Percentiles rank a stretch among this genome's conserved stretches.
These are phyloP conservation scores for Dilophus febrilis DNA, from an alignment of 2,888 invertebrate species.

Conservation along the genomic window DNA sequence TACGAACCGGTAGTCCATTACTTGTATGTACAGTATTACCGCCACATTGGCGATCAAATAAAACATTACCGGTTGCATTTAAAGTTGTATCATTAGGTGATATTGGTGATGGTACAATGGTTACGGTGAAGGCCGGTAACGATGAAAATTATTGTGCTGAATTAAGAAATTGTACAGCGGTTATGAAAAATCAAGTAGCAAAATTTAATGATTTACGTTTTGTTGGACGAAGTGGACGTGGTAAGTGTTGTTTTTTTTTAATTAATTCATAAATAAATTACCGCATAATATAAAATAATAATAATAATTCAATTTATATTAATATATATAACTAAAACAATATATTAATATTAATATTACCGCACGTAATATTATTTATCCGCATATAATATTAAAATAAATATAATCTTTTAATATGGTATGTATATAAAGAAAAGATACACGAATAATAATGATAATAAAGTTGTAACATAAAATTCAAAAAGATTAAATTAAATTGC, in stretches of 20 bases:
- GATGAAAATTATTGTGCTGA: conserved; percentile 97
- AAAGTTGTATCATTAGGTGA: conserved; percentile 91
- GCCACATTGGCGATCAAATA: conserved; percentile 95
- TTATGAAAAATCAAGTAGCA: conserved; percentile 97
- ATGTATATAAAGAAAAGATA: too few relatives aligned
- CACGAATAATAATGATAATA: too few relatives aligned
- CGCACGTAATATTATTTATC: too few relatives aligned
- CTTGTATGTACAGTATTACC: conserved; percentile 91
- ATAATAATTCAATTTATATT: too few relatives aligned
- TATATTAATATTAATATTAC: too few relatives aligned
- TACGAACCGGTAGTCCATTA: conserved; percentile 83
- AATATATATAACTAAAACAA: too few relatives aligned
- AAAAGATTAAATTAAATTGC: conserved; percentile 1
- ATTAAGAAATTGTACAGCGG: conserved; percentile 81
- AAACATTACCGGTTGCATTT: conserved; percentile 92
- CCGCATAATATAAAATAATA: too few relatives aligned
- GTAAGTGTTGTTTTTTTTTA: conserved; percentile 39
- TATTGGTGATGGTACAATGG: conserved; percentile 88
- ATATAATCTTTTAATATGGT: too few relatives aligned
- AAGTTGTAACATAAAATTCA: background rate
- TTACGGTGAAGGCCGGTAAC: conserved; percentile 91
- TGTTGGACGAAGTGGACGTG: conserved; percentile 96
- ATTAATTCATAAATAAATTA: too few relatives aligned
- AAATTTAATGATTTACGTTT: conserved; percentile 98
- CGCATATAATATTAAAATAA: too few relatives aligned